These are phyloP conservation scores for Orius insidiosus DNA, from an alignment of 1,140 invertebrate species.

Conservation along the genomic window DNA sequence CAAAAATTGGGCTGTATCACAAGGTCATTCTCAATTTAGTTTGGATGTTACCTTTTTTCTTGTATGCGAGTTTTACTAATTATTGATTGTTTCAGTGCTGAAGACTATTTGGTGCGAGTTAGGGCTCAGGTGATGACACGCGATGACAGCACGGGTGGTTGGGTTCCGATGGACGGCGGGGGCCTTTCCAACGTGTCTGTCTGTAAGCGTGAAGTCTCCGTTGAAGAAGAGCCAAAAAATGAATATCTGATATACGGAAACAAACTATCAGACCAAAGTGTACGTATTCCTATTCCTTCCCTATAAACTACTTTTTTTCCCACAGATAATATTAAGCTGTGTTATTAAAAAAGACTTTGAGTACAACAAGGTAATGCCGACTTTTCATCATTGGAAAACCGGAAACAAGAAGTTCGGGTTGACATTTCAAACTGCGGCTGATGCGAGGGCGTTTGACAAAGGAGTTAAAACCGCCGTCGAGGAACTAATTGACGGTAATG, in stretches of 20 bases:
- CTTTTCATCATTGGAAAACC: slow-evolving; percentile 93
- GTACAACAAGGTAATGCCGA: slow-evolving; percentile 95
- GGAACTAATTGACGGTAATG: slow-evolving; percentile 74
- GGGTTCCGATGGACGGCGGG: slow-evolving; percentile 84
- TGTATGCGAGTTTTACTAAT: too few species aligned
- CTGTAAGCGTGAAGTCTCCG: slow-evolving; percentile 42
- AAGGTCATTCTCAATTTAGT: too few species aligned
- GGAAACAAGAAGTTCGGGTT: slow-evolving; percentile 88
- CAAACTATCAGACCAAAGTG: slow-evolving; percentile 77
- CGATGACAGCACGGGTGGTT: slow-evolving; percentile 89
- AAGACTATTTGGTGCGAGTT: slow-evolving; percentile 82
- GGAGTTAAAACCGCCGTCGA: slow-evolving; percentile 77
- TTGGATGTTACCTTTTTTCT: too few species aligned
- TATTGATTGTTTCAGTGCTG: slow-evolving; percentile 31
- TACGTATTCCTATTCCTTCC: slow-evolving; percentile 30
- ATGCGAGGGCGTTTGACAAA: slow-evolving; percentile 86
- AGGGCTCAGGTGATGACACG: slow-evolving; percentile 96
- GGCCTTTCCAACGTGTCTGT: slow-evolving; percentile 84
- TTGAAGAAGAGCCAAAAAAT: slow-evolving; percentile 31
- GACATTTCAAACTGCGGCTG: slow-evolving; percentile 84
- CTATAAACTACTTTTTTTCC: slow-evolving; percentile 19
- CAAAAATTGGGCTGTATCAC: too few species aligned
- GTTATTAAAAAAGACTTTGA: slow-evolving; percentile 91
- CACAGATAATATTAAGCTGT: slow-evolving; percentile 82
- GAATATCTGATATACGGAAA: slow-evolving; percentile 86